Evolutionary conservation across 2,113 vertebrate genomes (phyloP), one percentile per base, ranked within the genome.

Genomic region (Guaruba guarouba): DNA sequence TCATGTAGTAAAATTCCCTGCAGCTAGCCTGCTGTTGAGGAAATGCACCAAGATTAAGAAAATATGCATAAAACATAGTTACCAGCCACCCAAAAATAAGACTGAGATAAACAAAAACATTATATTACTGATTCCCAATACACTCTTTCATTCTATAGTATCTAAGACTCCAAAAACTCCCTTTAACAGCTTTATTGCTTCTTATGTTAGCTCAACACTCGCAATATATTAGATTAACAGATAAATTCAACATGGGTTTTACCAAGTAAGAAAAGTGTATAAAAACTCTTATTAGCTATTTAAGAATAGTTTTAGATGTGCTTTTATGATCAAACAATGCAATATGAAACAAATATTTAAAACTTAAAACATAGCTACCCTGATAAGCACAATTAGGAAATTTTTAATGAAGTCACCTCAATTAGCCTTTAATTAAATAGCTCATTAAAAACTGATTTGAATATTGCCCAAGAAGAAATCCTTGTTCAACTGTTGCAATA

Each of bases 381-480:
- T 74, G 95, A 98, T 97, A 97, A 98, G 97, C 95, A 94, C 97
- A 98, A 98, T 97, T 97, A 97, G 83, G 89, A 98, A 98, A 97
- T 92, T 97, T 98, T 97, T 98, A 98, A 98, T 98, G 98, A 98
- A 98, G 98, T 98, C 98, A 98, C 98, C 98, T 98, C 98, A 98
- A 98, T 99, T 99, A 98, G 97, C 98, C 98, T 98, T 98, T 98
- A 98, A 98, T 98, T 98, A 98, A 98, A 97, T 97, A 98, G 96
- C 97, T 98, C 95, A 98, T 98, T 98, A 98, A 98, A 98, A 98
- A 91, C 95, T 97, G 96, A 98, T 98, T 97, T 98, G 98, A 98
- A 98, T 98, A 96, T 96, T 96, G 93, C 96, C 98, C 94, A 92
- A 96, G 97, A 97, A 98, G 95, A 97, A 98, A 98, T 97, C 88